These are phyloP conservation scores for Botrylloides violaceus DNA, from an alignment of 23 tunicate genomes.

Conservation along the genomic window DNA sequence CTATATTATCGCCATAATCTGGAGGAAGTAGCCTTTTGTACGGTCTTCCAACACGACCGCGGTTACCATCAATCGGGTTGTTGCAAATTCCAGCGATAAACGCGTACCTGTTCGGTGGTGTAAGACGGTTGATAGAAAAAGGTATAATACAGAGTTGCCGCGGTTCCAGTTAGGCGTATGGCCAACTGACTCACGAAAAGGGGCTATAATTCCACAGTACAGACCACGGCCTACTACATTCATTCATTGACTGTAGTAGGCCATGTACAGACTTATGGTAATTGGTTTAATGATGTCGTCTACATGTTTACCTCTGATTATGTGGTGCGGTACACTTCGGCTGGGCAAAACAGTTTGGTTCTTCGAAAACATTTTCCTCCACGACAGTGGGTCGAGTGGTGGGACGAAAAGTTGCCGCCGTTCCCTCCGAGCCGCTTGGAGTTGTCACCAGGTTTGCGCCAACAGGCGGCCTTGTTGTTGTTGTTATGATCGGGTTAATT, in stretches of 20 bases:
- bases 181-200: too few species aligned
- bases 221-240: too few species aligned
- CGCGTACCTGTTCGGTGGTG: too few species aligned
- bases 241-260: too few species aligned
- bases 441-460: too few species aligned
- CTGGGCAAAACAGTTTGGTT: conserved; percentile 16
- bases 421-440: too few species aligned
- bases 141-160: background rate
- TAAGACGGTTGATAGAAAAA: too few species aligned
- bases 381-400: background rate
- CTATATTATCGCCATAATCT: conserved; percentile 42
- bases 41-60: conserved; percentile 45
- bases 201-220: too few species aligned
- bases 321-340: background rate
- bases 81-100: conserved; percentile 65
- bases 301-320: background rate
- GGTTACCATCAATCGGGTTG: conserved; percentile 41
- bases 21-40: conserved; percentile 59
- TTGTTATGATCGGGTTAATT: too few species aligned
- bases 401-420: background rate
- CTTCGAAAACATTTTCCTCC: background rate
- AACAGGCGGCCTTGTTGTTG: too few species aligned
- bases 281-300: background rate
- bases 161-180: too few species aligned
- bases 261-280: too few species aligned